phyloP scores from a whole-genome alignment of 2,888 invertebrate species.

The Opisthograptis luteolata region DNA sequence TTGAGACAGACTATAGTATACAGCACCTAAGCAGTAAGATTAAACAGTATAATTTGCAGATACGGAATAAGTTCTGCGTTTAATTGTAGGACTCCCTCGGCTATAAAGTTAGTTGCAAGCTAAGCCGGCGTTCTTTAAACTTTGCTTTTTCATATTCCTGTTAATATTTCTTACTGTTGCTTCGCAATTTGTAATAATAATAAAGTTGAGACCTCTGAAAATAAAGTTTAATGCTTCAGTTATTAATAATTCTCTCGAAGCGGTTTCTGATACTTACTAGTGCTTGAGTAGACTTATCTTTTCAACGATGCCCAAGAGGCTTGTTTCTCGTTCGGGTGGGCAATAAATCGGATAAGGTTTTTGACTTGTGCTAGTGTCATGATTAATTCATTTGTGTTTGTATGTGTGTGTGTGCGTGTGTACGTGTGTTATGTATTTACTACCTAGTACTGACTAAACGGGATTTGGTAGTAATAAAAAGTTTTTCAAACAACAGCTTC shows the following conservation, averaged over 20 bases:
- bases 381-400: no score
- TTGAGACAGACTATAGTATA: conserved; percentile 4
- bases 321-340: no score
- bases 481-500: no score
- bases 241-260: not conserved
- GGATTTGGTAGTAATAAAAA: no score
- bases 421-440: no score
- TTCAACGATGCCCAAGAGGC: no score
- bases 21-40: conserved; percentile 31
- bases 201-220: conserved; percentile 10
- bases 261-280: not conserved
- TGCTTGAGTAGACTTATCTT: not conserved
- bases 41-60: conserved; percentile 38
- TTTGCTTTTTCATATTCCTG: conserved; percentile 29
- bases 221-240: conserved; percentile 16
- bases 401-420: no score
- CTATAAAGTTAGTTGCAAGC: conserved; percentile 30
- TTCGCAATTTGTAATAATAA: conserved; percentile 25
- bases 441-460: no score
- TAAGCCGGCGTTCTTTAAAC: conserved; percentile 31
- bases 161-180: conserved; percentile 22
- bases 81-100: conserved; percentile 33
- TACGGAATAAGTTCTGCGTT: conserved; percentile 32
- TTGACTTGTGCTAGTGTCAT: no score
- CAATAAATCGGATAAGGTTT: no score